Conservation (phyloP, 2,797 vertebrate genomes). For the Aselliscus stoliczkanus region DNA sequence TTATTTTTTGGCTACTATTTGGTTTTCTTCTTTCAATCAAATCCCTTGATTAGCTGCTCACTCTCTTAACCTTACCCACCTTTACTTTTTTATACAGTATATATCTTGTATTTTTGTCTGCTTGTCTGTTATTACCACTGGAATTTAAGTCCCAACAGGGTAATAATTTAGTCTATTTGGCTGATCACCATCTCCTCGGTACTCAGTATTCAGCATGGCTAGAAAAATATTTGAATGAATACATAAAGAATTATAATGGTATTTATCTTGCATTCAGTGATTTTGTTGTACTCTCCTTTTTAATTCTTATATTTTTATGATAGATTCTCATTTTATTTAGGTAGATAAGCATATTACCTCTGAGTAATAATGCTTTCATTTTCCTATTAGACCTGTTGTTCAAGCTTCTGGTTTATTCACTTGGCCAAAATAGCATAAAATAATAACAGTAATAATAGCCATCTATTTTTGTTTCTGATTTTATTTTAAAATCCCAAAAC, state of each 20-base stretch:
- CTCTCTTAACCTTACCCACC: background rate
- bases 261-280: background rate
- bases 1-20: background rate
- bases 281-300: background rate
- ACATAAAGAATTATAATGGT: background rate
- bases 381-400: background rate
- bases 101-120: background rate
- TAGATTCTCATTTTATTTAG: background rate
- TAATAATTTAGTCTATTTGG: background rate
- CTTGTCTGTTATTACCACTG: background rate
- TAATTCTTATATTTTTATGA: background rate
- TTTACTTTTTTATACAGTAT: background rate
- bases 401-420: background rate
- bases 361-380: background rate
- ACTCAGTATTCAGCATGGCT: background rate
- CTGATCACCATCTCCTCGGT: background rate
- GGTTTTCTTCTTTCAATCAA: background rate
- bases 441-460: background rate
- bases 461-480: background rate
- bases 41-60: background rate
- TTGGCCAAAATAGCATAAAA: background rate
- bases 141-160: background rate
- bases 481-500: conserved; percentile 30
- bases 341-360: background rate
- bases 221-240: background rate